phyloP scores from a whole-genome alignment of 2,888 invertebrate species.

The Dryocosmus kuriphilus region DNA sequence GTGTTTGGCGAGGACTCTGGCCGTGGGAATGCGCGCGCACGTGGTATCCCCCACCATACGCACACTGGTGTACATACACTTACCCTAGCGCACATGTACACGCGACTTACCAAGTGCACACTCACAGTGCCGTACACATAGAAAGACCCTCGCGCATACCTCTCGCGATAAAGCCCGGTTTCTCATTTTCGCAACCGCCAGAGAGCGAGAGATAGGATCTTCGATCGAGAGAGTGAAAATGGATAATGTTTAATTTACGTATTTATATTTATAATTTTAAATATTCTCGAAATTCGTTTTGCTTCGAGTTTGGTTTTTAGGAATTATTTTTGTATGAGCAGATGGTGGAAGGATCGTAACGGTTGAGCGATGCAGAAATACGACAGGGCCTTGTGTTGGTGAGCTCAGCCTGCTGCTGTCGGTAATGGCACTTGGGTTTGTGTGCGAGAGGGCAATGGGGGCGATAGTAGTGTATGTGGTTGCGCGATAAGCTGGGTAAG shows the following conservation, averaged over 20 bases:
- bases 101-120: background rate
- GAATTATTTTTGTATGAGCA: conserved; percentile 24
- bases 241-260: background rate
- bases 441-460: conserved; percentile 29
- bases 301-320: background rate
- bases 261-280: background rate
- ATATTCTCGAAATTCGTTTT: conserved; percentile 6
- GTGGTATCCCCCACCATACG: conserved; percentile 48
- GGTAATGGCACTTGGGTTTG: conserved; percentile 28
- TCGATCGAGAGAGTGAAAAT: conserved; percentile 15
- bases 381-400: conserved; percentile 15
- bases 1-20: conserved; percentile 30
- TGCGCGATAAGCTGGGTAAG: background rate
- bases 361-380: conserved; percentile 30
- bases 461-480: conserved; percentile 23
- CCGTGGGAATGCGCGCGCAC: conserved; percentile 47
- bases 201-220: conserved; percentile 28
- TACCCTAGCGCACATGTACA: background rate
- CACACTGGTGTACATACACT: background rate
- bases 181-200: conserved; percentile 37
- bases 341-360: conserved; percentile 35
- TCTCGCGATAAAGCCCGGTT: conserved; percentile 37
- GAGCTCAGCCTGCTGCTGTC: conserved; percentile 36
- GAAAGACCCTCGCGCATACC: conserved; percentile 13
- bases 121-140: conserved; percentile 17